These are phyloP conservation scores for Paratilapia polleni DNA, from an alignment of 2,113 vertebrate genomes.

Conservation along the genomic window DNA sequence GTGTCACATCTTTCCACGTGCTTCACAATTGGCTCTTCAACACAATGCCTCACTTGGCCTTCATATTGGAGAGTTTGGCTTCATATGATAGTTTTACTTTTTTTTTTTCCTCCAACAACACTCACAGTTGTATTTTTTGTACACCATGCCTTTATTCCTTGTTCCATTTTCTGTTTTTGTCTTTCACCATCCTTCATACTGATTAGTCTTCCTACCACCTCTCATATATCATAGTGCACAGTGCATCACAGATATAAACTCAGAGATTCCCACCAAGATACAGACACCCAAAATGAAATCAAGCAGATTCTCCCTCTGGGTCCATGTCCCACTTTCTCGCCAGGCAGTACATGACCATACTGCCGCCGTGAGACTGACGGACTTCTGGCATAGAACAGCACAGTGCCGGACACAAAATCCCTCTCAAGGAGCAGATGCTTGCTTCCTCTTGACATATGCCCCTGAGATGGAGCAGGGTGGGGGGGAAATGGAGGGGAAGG, in stretches of 20 bases:
- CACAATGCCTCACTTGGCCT: constrained; percentile 22
- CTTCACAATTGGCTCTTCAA: constrained; percentile 17
- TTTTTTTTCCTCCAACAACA: neutral
- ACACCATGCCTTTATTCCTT: neutral
- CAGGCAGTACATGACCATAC: constrained; percentile 41
- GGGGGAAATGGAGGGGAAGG: constrained; percentile 28
- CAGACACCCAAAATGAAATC: constrained; percentile 35
- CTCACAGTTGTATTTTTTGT: neutral
- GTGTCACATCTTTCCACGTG: constrained; percentile 3
- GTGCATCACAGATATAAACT: neutral
- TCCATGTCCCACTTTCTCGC: constrained; percentile 52
- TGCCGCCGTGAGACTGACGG: constrained; percentile 49
- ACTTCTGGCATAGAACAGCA: constrained; percentile 58
- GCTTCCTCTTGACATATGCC: constrained; percentile 78
- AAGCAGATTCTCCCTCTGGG: constrained; percentile 41
- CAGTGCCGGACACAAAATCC: constrained; percentile 58
- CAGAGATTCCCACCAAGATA: constrained; percentile 21
- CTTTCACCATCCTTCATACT: neutral
- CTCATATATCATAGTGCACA: neutral
- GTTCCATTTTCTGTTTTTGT: constrained; percentile 1
- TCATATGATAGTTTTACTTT: neutral
- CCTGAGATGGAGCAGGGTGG: constrained; percentile 55
- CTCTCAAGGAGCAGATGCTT: constrained; percentile 80
- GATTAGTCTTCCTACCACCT: constrained; percentile 9
- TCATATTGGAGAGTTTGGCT: constrained; percentile 14